Evolutionary conservation across 2,888 invertebrate species (phyloP).

Genomic region (Apodemia hepburni): DNA sequence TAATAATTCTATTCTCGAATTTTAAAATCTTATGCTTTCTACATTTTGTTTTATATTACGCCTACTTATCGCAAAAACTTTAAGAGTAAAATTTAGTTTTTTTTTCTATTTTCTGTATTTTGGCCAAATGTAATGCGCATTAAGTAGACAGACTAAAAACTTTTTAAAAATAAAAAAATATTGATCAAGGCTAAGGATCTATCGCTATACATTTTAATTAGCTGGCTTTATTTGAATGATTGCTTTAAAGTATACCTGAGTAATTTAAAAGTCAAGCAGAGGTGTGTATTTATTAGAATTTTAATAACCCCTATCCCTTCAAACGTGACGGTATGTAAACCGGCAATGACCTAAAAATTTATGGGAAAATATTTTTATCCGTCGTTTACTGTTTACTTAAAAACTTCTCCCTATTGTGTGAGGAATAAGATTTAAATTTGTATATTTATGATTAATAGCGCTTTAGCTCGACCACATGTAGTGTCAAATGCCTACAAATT

Average conservation of each 20-base stretch:
- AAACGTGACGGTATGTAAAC: conserved; percentile 61
- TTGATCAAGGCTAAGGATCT: not conserved
- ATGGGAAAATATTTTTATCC: conserved; percentile 58
- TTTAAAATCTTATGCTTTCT: conserved; percentile 18
- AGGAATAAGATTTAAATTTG: conserved; percentile 38
- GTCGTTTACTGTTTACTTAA: conserved; percentile 26
- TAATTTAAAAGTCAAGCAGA: conserved; percentile 36
- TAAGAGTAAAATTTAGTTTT: no score
- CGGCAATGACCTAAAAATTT: conserved; percentile 65
- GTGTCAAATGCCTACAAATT: conserved; percentile 51
- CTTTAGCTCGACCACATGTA: conserved; percentile 38
- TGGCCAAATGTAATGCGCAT: no score
- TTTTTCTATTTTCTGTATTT: no score
- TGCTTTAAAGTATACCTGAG: conserved; percentile 8
- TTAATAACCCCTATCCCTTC: conserved; percentile 65
- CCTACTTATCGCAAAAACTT: no score
- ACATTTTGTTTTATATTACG: conserved; percentile 20
- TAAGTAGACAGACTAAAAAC: no score
- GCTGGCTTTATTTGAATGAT: conserved; percentile 1
- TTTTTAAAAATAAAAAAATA: no score
- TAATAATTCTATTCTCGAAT: conserved; percentile 23
- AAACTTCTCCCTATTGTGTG: conserved; percentile 35
- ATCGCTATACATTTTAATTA: not conserved
- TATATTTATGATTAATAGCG: conserved; percentile 27
- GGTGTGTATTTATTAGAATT: conserved; percentile 55